Evolutionary conservation across 2,888 invertebrate species (phyloP), one percentile per base, ranked within the genome.

Genomic region (Sialis lutaria): DNA sequence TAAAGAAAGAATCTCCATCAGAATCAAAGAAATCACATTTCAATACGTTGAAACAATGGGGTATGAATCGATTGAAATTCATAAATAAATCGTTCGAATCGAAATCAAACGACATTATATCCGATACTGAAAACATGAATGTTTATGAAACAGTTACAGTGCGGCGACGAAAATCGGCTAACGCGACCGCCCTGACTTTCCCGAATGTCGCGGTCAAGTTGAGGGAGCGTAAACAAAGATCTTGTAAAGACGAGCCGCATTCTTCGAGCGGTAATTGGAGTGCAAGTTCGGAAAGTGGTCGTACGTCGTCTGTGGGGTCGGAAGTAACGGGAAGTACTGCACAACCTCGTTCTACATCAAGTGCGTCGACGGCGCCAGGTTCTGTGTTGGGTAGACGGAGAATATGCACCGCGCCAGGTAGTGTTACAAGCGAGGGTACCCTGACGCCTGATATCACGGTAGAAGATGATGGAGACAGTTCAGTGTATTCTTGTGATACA

Each of bases 231-330:
- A 70, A 83, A 51, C 75, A 75, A 35, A 65, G 70, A 42, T 73
- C 69, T 41, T 66, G 68, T 46, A 82, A 81, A 62, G 88, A 89
- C 52, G 86, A 88, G 58, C 83, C 82, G 31, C 85, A 90, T 64
- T 90, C 90, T 1, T 89, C 89, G 9, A 85, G 87, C 57, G 93
- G 93, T 37, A 92, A 93, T 65, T 93, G 93, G 93, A 89, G 89
- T 54, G 91, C 88, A 2, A 91, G 90, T 59, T 89, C 89, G 1
- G 88, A 88, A 63, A 88, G 87, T 46, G 88, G 88, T 13, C 70
- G 88, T 50, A 84, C 87, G 5, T 87, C 87, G 22, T 87, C 87
- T 47, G 82, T 88, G 50, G 87, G 84, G 51, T 87, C 87, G 44
- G 87, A 87, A 68, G 82, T 84, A 43, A 81, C 84, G 49, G 74